These are phyloP conservation scores for Leontocebus nigricollis DNA, from an alignment of 2,797 vertebrate genomes.

Conservation along the genomic window DNA sequence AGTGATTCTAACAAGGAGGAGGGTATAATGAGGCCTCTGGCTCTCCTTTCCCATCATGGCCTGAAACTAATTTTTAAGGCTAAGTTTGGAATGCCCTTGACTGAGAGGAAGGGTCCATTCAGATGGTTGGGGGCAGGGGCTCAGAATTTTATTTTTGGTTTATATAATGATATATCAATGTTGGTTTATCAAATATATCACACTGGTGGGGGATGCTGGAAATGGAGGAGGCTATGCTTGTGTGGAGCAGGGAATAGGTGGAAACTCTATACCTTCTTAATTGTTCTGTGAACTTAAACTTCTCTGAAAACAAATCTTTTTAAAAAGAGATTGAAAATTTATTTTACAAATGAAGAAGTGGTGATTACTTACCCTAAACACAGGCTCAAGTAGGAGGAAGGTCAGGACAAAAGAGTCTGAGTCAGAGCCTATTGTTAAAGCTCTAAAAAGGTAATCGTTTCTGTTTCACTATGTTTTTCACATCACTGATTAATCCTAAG, in stretches of 20 bases:
- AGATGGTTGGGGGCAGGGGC: background rate
- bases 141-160: background rate
- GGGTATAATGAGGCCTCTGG: background rate
- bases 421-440: background rate
- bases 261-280: background rate
- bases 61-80: background rate
- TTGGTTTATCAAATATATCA: background rate
- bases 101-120: background rate
- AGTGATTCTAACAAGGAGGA: background rate
- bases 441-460: conserved; percentile 40
- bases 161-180: background rate
- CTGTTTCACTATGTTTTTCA: conserved; percentile 33
- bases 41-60: background rate
- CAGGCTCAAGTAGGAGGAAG: conserved; percentile 2
- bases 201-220: background rate
- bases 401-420: background rate
- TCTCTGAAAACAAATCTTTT: background rate
- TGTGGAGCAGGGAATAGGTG: background rate
- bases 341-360: background rate
- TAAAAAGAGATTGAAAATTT: background rate
- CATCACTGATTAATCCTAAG: conserved; percentile 41
- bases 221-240: background rate
- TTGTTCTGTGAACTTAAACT: background rate
- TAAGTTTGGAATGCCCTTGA: background rate
- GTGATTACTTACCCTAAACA: background rate